Percentiles rank a stretch among this genome's conserved stretches.
phyloP scores from a whole-genome alignment of 2,797 vertebrate genomes.

The Gambelia wislizenii region DNA sequence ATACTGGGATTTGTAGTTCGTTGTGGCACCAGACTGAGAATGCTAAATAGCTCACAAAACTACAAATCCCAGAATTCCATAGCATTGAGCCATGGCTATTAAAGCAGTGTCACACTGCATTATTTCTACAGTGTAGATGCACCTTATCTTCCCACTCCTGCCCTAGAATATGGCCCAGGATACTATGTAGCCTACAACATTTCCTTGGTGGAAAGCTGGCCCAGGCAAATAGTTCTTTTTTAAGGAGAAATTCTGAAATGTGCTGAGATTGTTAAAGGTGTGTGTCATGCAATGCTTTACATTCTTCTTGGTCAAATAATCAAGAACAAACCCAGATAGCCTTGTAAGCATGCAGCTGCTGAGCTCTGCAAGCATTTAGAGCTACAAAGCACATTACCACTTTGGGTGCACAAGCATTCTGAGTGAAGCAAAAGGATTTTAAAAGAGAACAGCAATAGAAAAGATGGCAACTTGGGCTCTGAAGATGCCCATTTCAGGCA shows the following conservation, averaged over 20 bases:
- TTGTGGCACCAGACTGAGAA: no score
- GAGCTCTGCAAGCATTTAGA: neutral
- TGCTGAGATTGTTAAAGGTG: neutral
- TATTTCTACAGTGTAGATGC: no score
- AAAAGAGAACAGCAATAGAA: neutral
- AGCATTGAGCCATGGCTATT: no score
- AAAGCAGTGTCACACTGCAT: no score
- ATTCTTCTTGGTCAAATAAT: constrained; percentile 11
- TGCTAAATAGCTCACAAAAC: no score
- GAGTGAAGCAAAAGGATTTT: neutral
- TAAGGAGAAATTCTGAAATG: neutral
- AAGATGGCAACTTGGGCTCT: constrained; percentile 18
- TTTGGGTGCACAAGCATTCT: neutral
- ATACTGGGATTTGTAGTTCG: no score
- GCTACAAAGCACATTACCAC: neutral
- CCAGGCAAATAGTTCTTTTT: neutral
- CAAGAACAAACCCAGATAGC: neutral
- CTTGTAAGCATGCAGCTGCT: neutral
- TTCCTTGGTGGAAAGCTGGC: neutral
- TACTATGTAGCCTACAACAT: neutral
- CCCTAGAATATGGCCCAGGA: neutral
- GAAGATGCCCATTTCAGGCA: neutral
- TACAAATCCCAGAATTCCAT: no score
- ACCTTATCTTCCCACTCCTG: no score
- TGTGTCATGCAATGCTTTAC: neutral